These are phyloP conservation scores for Cyclophora albipunctata DNA, from an alignment of 2,888 invertebrate genomes.

Conservation along the genomic window DNA sequence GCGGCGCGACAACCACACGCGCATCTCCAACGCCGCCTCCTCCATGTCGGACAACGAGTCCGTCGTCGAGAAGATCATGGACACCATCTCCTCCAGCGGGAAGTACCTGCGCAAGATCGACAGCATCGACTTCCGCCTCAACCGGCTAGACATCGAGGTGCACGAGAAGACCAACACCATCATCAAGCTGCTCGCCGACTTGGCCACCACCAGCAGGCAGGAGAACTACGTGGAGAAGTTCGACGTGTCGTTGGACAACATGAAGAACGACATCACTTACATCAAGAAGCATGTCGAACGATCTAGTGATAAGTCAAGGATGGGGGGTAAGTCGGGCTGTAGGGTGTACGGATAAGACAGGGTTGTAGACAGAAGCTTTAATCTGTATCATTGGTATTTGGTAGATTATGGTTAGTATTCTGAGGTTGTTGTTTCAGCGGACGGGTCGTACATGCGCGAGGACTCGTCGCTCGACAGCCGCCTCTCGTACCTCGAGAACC, in stretches of 20 bases:
- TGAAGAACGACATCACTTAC: constrained; percentile 39
- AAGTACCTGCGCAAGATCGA: constrained; percentile 67
- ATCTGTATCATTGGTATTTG: no score
- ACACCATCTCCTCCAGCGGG: constrained; percentile 58
- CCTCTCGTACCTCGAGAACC: constrained; percentile 38
- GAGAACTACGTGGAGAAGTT: constrained; percentile 33
- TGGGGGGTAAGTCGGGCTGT: no score
- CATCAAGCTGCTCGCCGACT: constrained; percentile 45
- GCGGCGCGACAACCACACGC: constrained; percentile 42
- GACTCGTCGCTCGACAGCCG: constrained; percentile 39
- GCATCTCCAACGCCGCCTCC: constrained; percentile 29
- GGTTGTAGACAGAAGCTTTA: no score
- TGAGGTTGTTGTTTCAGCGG: constrained; percentile 22
- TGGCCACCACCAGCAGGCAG: constrained; percentile 29
- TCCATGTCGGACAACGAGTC: constrained; percentile 43
- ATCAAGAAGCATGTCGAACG: constrained; percentile 25
- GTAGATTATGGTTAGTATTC: no score
- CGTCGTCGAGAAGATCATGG: constrained; percentile 58
- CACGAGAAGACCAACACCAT: constrained; percentile 62
- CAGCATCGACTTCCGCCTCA: constrained; percentile 58
- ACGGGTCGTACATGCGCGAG: constrained; percentile 31
- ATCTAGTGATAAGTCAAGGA: no score
- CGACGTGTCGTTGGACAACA: constrained; percentile 29
- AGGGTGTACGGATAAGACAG: no score
- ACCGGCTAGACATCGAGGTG: constrained; percentile 60